Percentiles rank a stretch among this genome's conserved stretches.
Conservation (phyloP, 2,888 invertebrate genomes). For the Lasiommata megera region DNA sequence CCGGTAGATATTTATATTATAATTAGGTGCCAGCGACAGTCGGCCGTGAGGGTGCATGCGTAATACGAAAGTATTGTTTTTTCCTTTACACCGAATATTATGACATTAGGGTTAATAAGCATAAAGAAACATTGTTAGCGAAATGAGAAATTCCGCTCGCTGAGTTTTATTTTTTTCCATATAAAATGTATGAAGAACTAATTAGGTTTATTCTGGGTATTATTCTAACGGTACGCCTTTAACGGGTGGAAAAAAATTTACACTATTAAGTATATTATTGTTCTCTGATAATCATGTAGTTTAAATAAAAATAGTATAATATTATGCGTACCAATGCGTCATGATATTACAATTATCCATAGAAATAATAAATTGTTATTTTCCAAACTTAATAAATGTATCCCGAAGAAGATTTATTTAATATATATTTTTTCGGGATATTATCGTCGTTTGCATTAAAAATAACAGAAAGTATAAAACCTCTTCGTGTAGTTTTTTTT, state of each 20-base stretch:
- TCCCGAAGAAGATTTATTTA: too few relatives aligned
- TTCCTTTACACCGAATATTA: slow-evolving; percentile 45
- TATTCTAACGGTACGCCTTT: background rate
- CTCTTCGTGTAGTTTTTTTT: too few relatives aligned
- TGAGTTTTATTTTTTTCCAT: slow-evolving; percentile 6
- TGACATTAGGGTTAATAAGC: slow-evolving; percentile 55
- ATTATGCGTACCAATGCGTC: too few relatives aligned
- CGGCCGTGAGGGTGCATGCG: slow-evolving; percentile 66
- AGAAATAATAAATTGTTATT: too few relatives aligned
- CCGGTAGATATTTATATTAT: slow-evolving; percentile 71
- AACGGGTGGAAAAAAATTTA: background rate
- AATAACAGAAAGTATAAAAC: too few relatives aligned
- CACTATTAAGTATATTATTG: too few relatives aligned
- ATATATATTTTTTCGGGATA: too few relatives aligned
- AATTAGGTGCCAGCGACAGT: slow-evolving; percentile 69
- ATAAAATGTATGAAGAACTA: slow-evolving; percentile 2
- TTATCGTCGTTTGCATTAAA: background rate
- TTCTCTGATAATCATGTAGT: too few relatives aligned
- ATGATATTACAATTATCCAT: too few relatives aligned
- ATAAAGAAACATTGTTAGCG: slow-evolving; percentile 15
- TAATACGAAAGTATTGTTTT: slow-evolving; percentile 63
- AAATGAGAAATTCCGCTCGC: slow-evolving; percentile 16
- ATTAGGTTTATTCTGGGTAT: background rate
- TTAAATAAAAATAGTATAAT: too few relatives aligned
- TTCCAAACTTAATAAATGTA: too few relatives aligned